Conservation (phyloP, 2,797 vertebrate species). For the Chaenodraco wilsoni region DNA sequence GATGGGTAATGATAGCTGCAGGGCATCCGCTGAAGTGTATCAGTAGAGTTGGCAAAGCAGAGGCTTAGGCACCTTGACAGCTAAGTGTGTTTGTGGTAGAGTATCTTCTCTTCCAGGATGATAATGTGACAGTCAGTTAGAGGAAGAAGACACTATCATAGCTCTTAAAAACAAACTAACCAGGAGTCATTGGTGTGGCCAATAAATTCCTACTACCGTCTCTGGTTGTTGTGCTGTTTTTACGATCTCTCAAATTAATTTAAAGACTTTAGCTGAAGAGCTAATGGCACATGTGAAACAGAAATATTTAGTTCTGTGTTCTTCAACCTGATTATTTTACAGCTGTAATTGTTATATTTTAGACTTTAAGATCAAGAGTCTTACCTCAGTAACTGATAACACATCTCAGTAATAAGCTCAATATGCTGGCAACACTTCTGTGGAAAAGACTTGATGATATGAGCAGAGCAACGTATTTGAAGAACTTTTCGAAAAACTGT, state of each 20-base stretch:
- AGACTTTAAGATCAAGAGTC: not conserved
- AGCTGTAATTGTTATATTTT: constrained; percentile 35
- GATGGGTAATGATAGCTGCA: constrained; percentile 60
- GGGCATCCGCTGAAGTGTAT: constrained; percentile 65
- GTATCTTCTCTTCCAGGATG: constrained; percentile 21
- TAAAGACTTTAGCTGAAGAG: constrained; percentile 30
- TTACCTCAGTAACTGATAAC: constrained; percentile 23
- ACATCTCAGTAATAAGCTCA: constrained; percentile 21
- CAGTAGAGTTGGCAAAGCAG: constrained; percentile 42
- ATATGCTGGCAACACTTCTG: constrained; percentile 11
- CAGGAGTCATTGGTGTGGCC: constrained; percentile 20
- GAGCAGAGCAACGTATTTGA: constrained; percentile 8
- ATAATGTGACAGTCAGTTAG: constrained; percentile 39
- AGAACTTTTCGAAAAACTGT: constrained; percentile 8
- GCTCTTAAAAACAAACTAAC: constrained; percentile 29
- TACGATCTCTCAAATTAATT: constrained; percentile 33
- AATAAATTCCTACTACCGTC: constrained; percentile 8
- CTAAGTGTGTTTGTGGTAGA: constrained; percentile 31
- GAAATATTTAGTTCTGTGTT: constrained; percentile 9
- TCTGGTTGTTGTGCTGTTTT: constrained; percentile 18
- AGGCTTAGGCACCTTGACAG: constrained; percentile 64
- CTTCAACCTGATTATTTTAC: constrained; percentile 30
- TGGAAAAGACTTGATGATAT: constrained; percentile 23
- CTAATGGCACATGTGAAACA: constrained; percentile 31
- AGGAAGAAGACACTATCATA: constrained; percentile 8